Evolutionary conservation across 2,888 invertebrate species (phyloP).

Genomic region (Drosophila neutralis): DNA sequence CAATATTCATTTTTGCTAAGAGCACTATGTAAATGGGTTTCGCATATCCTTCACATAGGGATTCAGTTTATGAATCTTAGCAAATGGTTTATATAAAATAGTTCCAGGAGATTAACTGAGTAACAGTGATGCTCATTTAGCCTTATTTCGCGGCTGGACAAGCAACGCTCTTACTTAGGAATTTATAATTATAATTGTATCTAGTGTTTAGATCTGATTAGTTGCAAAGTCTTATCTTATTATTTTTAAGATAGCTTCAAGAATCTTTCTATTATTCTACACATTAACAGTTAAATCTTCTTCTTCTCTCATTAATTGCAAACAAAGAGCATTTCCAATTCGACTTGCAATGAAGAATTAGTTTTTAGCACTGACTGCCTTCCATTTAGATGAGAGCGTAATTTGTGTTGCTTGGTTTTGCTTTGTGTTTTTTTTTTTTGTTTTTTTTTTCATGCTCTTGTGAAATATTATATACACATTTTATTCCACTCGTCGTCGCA

Average conservation of each 20-base stretch:
- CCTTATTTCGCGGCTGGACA: background rate
- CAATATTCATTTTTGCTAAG: constrained; percentile 56
- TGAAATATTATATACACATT: constrained; percentile 40
- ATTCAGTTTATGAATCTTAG: background rate
- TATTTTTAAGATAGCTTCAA: background rate
- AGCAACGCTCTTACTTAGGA: background rate
- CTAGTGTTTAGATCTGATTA: background rate
- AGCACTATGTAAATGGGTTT: constrained; percentile 45
- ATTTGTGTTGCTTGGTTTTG: constrained; percentile 34
- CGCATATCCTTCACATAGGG: background rate
- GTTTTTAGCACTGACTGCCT: constrained; percentile 10
- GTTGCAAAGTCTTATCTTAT: background rate
- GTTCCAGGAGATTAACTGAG: too few relatives aligned
- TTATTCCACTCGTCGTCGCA: constrained; percentile 22
- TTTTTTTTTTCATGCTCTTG: constrained; percentile 11
- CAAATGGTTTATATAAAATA: background rate
- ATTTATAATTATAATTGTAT: background rate
- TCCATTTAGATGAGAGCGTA: constrained; percentile 50
- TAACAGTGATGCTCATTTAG: constrained; percentile 1
- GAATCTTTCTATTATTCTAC: background rate
- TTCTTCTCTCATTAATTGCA: background rate
- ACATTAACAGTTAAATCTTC: background rate
- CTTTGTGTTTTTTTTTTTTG: constrained; percentile 9
- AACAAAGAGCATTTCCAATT: constrained; percentile 13
- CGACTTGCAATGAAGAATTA: background rate